Conservation (phyloP, 2,888 invertebrate genomes). For the Acanthosepion lycidas region DNA sequence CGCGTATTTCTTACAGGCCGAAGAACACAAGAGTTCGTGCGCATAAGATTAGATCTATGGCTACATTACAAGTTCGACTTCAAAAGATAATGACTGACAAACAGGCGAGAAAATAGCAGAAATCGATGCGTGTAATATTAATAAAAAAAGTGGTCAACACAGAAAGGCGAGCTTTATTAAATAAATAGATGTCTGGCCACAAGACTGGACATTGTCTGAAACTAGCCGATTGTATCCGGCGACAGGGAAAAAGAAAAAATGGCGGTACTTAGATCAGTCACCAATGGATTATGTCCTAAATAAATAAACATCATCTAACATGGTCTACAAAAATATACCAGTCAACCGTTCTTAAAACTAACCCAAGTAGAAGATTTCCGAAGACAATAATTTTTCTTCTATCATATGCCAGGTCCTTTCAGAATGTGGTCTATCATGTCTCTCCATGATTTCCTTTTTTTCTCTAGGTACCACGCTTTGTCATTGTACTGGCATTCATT, state of each 20-base stretch:
- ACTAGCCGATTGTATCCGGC: neutral
- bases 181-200: neutral
- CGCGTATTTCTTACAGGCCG: neutral
- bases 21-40: neutral
- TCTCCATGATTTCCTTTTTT: too few species aligned
- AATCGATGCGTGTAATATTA: neutral
- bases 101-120: neutral
- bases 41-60: neutral
- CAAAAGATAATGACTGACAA: neutral
- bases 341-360: too few species aligned
- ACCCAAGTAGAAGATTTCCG: too few species aligned
- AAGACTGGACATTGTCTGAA: neutral
- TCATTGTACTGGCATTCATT: too few species aligned
- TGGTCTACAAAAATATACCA: too few species aligned
- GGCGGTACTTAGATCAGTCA: neutral
- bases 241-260: neutral
- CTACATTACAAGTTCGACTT: neutral
- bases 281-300: too few species aligned
- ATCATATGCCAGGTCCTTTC: too few species aligned
- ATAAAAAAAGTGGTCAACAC: neutral
- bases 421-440: too few species aligned
- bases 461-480: too few species aligned
- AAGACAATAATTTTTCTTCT: too few species aligned
- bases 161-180: neutral
- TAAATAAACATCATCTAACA: too few species aligned